phyloP scores from a whole-genome alignment of 2,113 vertebrate species.

The Zosterops japonicus region DNA sequence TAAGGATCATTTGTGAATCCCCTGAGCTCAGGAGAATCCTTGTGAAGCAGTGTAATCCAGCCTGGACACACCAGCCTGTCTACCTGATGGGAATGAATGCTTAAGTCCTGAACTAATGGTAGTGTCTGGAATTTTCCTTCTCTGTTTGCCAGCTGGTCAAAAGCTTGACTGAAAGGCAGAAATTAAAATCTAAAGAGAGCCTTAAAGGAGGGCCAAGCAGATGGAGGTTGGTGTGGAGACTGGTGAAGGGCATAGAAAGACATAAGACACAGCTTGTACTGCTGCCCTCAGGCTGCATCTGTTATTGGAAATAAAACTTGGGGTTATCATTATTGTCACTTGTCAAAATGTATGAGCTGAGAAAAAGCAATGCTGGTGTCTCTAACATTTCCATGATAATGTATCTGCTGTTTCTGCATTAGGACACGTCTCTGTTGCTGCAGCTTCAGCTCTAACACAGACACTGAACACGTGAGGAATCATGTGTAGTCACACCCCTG shows the following conservation, averaged over 20 bases:
- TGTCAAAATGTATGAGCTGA: not conserved
- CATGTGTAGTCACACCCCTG: not conserved
- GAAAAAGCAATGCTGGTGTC: not conserved
- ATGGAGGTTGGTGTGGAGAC: not conserved
- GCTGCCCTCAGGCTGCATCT: not conserved
- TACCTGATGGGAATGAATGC: not conserved
- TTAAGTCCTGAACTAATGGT: not conserved
- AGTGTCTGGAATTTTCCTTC: not conserved
- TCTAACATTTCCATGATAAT: not conserved
- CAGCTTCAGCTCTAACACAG: not conserved
- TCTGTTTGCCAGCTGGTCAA: not conserved
- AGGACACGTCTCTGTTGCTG: not conserved
- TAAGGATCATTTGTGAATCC: not conserved
- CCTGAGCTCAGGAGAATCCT: not conserved
- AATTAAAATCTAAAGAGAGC: not conserved
- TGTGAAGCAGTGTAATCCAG: not conserved
- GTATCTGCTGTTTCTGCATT: not conserved
- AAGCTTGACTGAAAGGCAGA: not conserved
- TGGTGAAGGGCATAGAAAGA: not conserved
- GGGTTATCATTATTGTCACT: not conserved
- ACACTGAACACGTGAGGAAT: not conserved
- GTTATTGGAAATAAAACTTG: conserved; percentile 9
- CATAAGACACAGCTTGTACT: not conserved
- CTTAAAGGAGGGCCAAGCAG: conserved; percentile 2
- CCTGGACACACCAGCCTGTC: fast-evolving